Evolutionary conservation across 2,888 invertebrate genomes (phyloP), one percentile per base, ranked within the genome.

Genomic region (Andricus quercusramuli): DNA sequence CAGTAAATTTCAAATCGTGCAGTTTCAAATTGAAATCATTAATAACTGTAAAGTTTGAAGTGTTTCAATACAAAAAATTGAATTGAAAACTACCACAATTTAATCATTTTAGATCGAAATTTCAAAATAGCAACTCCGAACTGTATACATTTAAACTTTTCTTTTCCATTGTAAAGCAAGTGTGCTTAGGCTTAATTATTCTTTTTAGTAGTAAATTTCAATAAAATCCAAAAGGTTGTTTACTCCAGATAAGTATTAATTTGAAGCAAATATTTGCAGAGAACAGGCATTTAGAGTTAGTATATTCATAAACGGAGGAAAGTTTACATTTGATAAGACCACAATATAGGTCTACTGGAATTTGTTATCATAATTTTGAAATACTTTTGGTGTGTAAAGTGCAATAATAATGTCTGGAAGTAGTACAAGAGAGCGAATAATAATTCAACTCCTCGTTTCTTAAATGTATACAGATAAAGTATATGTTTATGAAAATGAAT

Each of bases 401-500:
- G 25, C 25, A 47, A 70, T 51, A 70, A 51, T 70, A 47, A 47
- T 25, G 25, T 22, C 22, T 70, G 8, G 32, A 70, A 70, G 68
- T 70, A 51, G 68, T 47, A 47, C 68, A 70, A 70, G 29, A 70
- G 47, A 70, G 17, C 22, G 41, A 68, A 68, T 44, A 68, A 68
- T 44, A 70, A 70, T 70, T 70, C 47, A 29, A 47, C 47, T 25
- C 17, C 47, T 70, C 44, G 47, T 51, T 47, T 47, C 47, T 25
- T 51, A 70, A 70, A 51, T 70, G 68, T 67, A 41, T 67, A 67
- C 41, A 67, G 20, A 67, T 67, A 67, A n/a, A 67, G 41, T 70
- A 70, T 70, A 70, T 70, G 68, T 70, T 70, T 70, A 70, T 44
- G 68, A 70, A 70, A 70, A 70, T 67, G 66, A 67, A 67, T 70